Evolutionary conservation across 2,888 invertebrate species (phyloP), one percentile per base, ranked within the genome.

Genomic region (Trissolcus brochymenae): DNA sequence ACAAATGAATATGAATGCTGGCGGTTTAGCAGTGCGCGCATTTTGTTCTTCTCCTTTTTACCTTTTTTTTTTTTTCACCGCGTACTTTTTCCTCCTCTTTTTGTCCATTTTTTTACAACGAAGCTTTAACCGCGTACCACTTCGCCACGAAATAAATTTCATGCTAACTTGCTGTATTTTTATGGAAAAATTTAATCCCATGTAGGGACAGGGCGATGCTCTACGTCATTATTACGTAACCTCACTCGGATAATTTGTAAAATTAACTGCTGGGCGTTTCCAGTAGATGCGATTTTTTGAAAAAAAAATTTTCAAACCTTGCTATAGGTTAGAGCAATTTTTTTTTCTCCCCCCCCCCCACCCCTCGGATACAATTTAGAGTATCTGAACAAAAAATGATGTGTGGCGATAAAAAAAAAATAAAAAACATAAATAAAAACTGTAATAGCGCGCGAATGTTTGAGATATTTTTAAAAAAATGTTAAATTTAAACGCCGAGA

Each of bases 1-100:
- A 51, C 60, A 65, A 78, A 78, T 78, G 78, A 78, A 78, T 75
- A 78, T 72, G 72, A 75, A 78, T 75, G 78, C 75, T 57, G 19
- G 56, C 75, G 61, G 65, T 73, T 75, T 73, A 78, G 64, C 62
- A 57, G 74, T 46, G 62, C 57, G 67, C 25, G 67, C 29, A 66
- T 51, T 55, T 68, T 56, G 46, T 46, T 59, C n/a, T 6, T 11
- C 17, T 25, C 11, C 14, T 49, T 70, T 25, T 54, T 60, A 35
- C 16, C 14, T 56, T 16, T 29, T 6, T 29, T 35, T 11, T 35
- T 61, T 61, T 60, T n/a, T n/a, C 16, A 46, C 4, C 43, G 17
- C 19, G 7, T 35, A 17, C 61, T 56, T 61, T 53, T 50, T 16
- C 17, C 4, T 4, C 21, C 19, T 19, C 51, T 43, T 64, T 55